Base-by-base conservation (phyloP, 2,888 invertebrate genomes). In the Portevinia maculata region DNA sequence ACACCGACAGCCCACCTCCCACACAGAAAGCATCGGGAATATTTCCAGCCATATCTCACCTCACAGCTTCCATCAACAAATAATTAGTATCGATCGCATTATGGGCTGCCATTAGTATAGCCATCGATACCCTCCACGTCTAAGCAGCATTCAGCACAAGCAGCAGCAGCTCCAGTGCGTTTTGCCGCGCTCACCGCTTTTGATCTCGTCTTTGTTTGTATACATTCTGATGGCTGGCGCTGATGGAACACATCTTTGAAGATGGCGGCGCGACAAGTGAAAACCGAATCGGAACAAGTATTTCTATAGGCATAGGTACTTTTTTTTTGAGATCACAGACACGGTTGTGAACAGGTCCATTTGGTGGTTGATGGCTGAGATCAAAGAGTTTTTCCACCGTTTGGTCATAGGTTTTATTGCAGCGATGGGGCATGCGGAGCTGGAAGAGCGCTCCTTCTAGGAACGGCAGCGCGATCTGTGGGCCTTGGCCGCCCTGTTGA, bases 211-310 rank as follows among this genome's bases (percentile, higher is more conserved):
- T 87, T 89, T 89, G 89, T 89, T 89, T 89, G 90, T 90, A 89
- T 89, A 90, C 90, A 89, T 88, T 88, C 89, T 90, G 90, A 89
- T 90, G 89, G 89, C 87, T 87, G 88, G 89, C 89, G 89, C 89
- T 89, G 89, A 90, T 89, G 88, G 89, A 89, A 73, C 41, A 78
- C 71, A 83, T 83, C 83, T 83, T 83, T 83, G 83, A 83, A 78
- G 83, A 71, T 73, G 67, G 67, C 62, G 60, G 67, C 76, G 60
- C 78, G 83, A 78, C 78, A 83, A 83, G 83, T 83, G 83, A 73
- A 78, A 78, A 60, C 65, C 71, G 53, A 67, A 73, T 67, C 60
- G 50, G 59, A 83, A 78, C 64, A 60, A 24, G 37, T 34, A 41
- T 67, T 57, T 24, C 17, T 13, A n/a, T n/a, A 11, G 28, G 37